phyloP scores from a whole-genome alignment of 2,113 vertebrate species.

The Uria aalge region DNA sequence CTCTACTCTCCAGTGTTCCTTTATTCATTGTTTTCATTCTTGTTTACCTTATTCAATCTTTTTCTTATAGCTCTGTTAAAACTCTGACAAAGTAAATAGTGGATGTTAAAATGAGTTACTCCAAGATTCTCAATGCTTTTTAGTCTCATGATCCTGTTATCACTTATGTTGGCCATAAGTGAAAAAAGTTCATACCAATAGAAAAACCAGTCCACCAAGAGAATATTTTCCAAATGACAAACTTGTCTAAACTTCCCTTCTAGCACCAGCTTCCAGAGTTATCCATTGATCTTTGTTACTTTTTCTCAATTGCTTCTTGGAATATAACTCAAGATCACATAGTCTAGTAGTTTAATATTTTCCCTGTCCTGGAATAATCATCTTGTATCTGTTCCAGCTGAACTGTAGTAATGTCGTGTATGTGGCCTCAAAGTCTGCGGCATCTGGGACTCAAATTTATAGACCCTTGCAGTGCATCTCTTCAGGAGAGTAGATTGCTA shows the following conservation, averaged over 20 bases:
- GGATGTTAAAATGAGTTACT: not conserved
- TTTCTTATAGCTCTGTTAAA: not conserved
- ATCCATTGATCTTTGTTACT: not conserved
- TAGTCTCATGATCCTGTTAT: not conserved
- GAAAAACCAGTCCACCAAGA: not conserved
- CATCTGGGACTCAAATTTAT: not conserved
- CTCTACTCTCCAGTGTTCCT: not conserved
- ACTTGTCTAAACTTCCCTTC: not conserved
- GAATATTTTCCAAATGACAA: not conserved
- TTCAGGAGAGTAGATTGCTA: not conserved
- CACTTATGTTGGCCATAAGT: not conserved
- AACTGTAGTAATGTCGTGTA: not conserved
- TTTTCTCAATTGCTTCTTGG: not conserved
- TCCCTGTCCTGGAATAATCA: not conserved
- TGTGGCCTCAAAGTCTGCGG: not conserved
- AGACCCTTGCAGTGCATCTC: not conserved
- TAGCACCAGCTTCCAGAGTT: not conserved
- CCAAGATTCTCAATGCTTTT: not conserved
- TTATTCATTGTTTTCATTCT: not conserved
- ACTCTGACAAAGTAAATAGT: not conserved
- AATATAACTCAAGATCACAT: not conserved
- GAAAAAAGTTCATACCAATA: not conserved
- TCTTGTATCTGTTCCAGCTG: not conserved
- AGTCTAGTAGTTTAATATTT: not conserved
- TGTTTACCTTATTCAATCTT: not conserved